A percentile compares a stretch with the other conserved stretches of the same genome.
These are phyloP conservation scores for Corvus moneduloides DNA, from an alignment of 2,113 vertebrate species.

Conservation along the genomic window DNA sequence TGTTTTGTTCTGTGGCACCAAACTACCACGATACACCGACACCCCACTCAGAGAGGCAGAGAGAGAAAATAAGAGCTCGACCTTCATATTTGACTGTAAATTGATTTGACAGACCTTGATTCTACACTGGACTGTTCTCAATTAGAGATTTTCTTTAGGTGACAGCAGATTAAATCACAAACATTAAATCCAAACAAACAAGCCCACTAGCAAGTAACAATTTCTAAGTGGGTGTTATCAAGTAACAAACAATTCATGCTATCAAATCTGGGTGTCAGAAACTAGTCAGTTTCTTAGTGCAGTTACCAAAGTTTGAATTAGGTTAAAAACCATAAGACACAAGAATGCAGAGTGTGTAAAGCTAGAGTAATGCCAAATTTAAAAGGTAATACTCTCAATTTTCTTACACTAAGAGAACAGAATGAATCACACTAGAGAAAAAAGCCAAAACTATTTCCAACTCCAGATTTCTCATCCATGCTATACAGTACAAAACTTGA, in stretches of 20 bases:
- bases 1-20: background rate
- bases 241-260: background rate
- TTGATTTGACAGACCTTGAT: background rate
- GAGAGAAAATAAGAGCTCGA: background rate
- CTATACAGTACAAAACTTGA: background rate
- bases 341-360: background rate
- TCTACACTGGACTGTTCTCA: background rate
- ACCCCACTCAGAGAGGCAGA: background rate
- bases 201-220: background rate
- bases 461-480: background rate
- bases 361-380: background rate
- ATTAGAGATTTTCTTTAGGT: background rate
- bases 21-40: background rate
- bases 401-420: background rate
- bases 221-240: background rate
- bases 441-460: fast-evolving
- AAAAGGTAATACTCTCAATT: background rate
- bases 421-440: background rate
- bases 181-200: background rate
- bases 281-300: background rate
- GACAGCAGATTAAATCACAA: background rate
- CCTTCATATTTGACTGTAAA: background rate
- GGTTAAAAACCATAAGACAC: background rate
- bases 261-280: background rate
- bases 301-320: background rate